phyloP scores from a whole-genome alignment of 2,888 invertebrate species.

The Frankliniella fusca region DNA sequence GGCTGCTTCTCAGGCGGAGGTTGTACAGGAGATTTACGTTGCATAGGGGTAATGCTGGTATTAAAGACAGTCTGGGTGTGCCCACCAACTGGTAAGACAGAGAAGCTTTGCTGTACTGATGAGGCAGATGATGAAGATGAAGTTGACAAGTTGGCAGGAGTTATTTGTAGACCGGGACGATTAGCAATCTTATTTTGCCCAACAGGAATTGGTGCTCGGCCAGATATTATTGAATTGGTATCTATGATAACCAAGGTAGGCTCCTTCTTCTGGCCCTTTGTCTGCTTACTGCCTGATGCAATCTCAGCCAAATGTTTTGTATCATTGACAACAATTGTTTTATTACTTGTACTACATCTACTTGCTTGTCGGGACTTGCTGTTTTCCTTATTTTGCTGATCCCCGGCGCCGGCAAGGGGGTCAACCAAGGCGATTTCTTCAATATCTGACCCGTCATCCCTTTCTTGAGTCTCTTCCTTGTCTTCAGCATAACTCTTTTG shows the following conservation, averaged over 20 bases:
- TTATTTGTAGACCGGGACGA: conserved; percentile 24
- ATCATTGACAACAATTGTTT: conserved; percentile 64
- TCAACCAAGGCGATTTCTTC: conserved; percentile 61
- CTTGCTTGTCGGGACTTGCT: conserved; percentile 44
- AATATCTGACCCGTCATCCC: conserved; percentile 59
- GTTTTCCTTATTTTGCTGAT: conserved; percentile 46
- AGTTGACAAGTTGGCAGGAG: conserved; percentile 5
- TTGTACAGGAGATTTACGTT: no score
- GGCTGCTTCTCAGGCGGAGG: conserved; percentile 46
- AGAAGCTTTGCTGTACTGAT: conserved; percentile 35
- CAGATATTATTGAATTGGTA: conserved; percentile 65
- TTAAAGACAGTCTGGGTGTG: neutral
- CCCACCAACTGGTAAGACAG: conserved; percentile 38
- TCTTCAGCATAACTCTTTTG: conserved; percentile 50
- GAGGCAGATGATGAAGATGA: conserved; percentile 29
- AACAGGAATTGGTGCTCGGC: conserved; percentile 56
- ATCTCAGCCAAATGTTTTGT: conserved; percentile 67
- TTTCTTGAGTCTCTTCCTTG: conserved; percentile 45
- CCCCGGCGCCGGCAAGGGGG: conserved; percentile 52
- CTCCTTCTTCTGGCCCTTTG: conserved; percentile 60
- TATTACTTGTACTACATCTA: conserved; percentile 42
- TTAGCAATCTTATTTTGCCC: conserved; percentile 34
- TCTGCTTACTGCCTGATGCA: conserved; percentile 56
- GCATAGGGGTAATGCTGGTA: neutral
- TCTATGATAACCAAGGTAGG: conserved; percentile 75